Base-by-base conservation (phyloP, 1,140 invertebrate genomes). In the Polypedilum vanderplanki region DNA sequence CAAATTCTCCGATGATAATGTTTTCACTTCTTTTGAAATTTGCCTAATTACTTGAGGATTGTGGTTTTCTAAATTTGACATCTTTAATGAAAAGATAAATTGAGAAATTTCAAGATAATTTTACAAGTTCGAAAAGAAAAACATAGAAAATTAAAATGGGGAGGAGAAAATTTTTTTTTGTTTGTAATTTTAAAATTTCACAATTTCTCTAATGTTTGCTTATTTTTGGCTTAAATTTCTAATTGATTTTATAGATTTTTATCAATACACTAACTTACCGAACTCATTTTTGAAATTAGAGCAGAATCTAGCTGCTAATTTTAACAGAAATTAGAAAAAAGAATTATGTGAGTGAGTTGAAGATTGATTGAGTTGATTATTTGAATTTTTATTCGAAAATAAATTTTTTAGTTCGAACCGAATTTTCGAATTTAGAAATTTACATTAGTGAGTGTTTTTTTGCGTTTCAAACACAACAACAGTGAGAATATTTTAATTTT, bases 11-110 rank as follows among this genome's bases (percentile, higher is more conserved):
- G 87, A 86, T 12, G 67, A 73, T 76, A 97, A 84, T 77, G 93
- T 90, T 78, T 88, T 88, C 83, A 96, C 87, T 85, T 97, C 94
- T 82, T 92, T 93, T 24, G 89, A 88, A 67, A 97, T 90, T 80
- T 90, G 87, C 40, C 94, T 84, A 46, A 96, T 94, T 70, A 93
- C 93, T 86, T 96, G 93, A n/a, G 95, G 95, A 74, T 94, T 94
- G 75, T 96, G 83, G 85, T 97, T 97, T 85, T 97, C 95, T 75
- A 96, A 92, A 85, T 96, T 96, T 22, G 91, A 93, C 83, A 90
- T 90, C 88, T 90, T 1, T 3, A 20, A 70, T 20, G 65, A 20
- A 20, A 18, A 20, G 12, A 9, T 7, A 22, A 70, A 10, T 4
- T 20, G 20, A 7, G 18, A 70, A 7, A 70, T 20, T 18, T 70